Conservation (phyloP, 1,140 invertebrate species). For the Stegodyphus dumicola region DNA sequence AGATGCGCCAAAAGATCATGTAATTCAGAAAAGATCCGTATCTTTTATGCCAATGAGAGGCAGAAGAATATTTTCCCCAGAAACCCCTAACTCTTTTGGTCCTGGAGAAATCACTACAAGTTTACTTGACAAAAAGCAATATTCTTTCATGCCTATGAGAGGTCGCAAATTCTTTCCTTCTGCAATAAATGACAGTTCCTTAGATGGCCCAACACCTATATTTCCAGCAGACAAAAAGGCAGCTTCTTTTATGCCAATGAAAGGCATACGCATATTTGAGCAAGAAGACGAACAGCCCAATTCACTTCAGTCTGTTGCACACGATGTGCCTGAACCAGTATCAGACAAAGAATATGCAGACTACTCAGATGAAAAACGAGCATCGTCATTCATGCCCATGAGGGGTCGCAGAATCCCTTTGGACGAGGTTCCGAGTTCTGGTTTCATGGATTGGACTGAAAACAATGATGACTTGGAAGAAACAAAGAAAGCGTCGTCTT, state of each 20-base stretch:
- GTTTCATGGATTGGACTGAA: background rate
- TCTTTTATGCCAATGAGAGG: conserved; percentile 20
- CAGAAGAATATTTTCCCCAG: background rate
- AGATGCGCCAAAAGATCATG: background rate
- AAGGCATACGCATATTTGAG: background rate
- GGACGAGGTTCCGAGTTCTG: background rate
- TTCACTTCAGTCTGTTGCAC: no score
- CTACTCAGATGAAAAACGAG: background rate
- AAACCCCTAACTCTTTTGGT: no score
- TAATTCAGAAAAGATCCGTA: background rate
- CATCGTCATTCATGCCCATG: conserved; percentile 18
- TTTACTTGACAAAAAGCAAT: conserved; percentile 4
- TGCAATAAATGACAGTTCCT: background rate
- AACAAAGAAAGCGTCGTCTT: background rate
- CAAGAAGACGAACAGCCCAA: no score
- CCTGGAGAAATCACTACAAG: background rate
- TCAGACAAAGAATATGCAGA: background rate
- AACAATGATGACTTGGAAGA: background rate
- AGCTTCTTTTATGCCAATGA: background rate
- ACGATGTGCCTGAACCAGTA: no score
- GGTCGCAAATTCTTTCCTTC: background rate
- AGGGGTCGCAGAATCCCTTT: background rate
- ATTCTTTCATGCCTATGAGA: conserved; percentile 24
- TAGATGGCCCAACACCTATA: background rate
- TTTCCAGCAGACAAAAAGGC: background rate